phyloP scores from a whole-genome alignment of 2,888 invertebrate species.

The Sialis lutaria region DNA sequence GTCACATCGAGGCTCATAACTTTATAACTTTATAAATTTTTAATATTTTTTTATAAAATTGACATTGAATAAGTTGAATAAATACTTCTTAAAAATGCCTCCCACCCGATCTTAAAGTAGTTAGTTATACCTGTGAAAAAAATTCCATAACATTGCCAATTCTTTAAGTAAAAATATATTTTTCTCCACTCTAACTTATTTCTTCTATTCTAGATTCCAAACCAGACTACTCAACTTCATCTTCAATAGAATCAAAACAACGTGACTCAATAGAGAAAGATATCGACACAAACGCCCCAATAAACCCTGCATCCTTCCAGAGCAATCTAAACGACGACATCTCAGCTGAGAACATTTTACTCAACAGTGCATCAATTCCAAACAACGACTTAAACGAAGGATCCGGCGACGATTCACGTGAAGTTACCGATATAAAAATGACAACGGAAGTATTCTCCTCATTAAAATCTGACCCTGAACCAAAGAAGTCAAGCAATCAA shows the following conservation, averaged over 20 bases:
- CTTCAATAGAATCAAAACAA: background rate
- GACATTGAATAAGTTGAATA: too few species aligned
- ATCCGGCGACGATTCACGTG: background rate
- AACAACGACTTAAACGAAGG: background rate
- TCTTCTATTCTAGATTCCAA: background rate
- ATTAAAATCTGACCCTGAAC: conserved; percentile 8
- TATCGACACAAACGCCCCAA: background rate
- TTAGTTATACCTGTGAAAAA: too few species aligned
- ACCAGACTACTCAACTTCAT: background rate
- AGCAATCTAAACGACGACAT: background rate
- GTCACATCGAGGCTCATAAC: too few species aligned
- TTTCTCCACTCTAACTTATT: too few species aligned
- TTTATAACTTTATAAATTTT: too few species aligned
- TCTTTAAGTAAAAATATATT: too few species aligned
- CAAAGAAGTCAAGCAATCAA: too few species aligned
- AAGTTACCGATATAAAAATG: conserved; percentile 7
- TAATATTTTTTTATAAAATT: too few species aligned
- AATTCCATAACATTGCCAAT: too few species aligned
- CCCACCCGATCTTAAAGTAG: too few species aligned
- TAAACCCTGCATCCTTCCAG: too few species aligned
- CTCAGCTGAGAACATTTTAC: background rate
- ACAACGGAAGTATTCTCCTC: background rate
- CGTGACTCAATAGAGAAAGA: background rate
- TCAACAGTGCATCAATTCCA: background rate
- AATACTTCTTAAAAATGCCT: too few species aligned